Evolutionary conservation across 2,113 vertebrate species (phyloP), one percentile per base, ranked within the genome.

Genomic region (Gobiocypris rarus): DNA sequence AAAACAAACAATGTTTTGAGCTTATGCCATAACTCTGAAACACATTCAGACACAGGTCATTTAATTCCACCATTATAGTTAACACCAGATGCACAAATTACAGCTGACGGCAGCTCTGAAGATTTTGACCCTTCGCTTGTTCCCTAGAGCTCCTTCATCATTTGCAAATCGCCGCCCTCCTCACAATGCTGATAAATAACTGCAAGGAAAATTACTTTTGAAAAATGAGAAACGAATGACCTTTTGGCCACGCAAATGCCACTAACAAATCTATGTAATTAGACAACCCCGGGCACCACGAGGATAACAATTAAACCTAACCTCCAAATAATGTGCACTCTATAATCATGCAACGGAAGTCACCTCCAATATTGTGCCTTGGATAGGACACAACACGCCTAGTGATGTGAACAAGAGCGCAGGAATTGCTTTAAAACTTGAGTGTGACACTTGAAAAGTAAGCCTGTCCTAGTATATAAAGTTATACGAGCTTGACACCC

Each of bases 241-340:
- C 90, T 94, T 93, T 93, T 86, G 85, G 84, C 86, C 84, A 87
- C 86, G 86, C 86, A 91, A 91, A 90, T 89, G 88, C 90, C 88
- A 89, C 86, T 85, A 83, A 85, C 85, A 89, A 89, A 88, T 91
- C 80, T 28, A 79, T 89, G 69, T 91, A 93, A 93, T 93, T 92
- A 91, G 89, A 67, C 89, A 89, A 54, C 81, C 43, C 73, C 83
- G 75, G 89, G 91, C 84, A 86, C 88, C 86, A 83, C 11, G 0
- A 90, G 91, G 91, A 92, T 87, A 89, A 91, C 88, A 91, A 92
- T 93, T 93, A 93, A 91, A 56, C 81, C 82, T 88, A 91, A 91
- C 88, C 90, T 89, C 90, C 87, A 88, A 89, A 88, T 90, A 89
- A 87, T 82, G 81, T 70, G 81, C 88, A 83, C 82, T 84, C 78